Conservation (phyloP, 1,140 invertebrate species). For the Vanessa tameamea region DNA sequence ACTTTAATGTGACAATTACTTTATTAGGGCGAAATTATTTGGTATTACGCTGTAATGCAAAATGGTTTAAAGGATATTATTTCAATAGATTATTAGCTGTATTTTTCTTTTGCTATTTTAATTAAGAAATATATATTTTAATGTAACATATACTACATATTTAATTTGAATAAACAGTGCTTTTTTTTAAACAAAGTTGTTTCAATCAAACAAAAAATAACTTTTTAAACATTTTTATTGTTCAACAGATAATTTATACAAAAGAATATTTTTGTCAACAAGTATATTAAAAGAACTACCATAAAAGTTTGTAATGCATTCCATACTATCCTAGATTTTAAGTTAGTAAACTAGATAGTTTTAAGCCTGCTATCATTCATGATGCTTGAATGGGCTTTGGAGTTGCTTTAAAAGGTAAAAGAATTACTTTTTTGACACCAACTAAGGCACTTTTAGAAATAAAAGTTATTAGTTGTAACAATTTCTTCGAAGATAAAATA, state of each 20-base stretch:
- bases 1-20: slow-evolving; percentile 50
- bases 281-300: slow-evolving; percentile 43
- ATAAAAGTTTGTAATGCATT: slow-evolving; percentile 51
- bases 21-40: slow-evolving; percentile 60
- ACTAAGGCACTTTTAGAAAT: slow-evolving; percentile 58
- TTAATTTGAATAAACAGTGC: slow-evolving; percentile 80
- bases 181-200: slow-evolving; percentile 59
- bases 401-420: slow-evolving; percentile 54
- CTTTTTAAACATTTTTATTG: slow-evolving; percentile 50
- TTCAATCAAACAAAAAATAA: slow-evolving; percentile 21
- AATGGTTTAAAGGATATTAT: slow-evolving; percentile 74
- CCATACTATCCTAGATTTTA: slow-evolving; percentile 42
- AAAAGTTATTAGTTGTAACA: slow-evolving; percentile 52
- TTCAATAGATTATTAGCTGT: slow-evolving; percentile 78
- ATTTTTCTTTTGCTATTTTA: slow-evolving; percentile 77
- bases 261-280: slow-evolving; percentile 37
- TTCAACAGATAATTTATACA: slow-evolving; percentile 51
- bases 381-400: slow-evolving; percentile 62
- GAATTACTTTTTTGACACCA: slow-evolving; percentile 60
- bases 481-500: slow-evolving; percentile 50
- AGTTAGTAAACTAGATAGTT: neutral
- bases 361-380: slow-evolving; percentile 41
- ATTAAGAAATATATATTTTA: slow-evolving; percentile 79
- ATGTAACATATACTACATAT: slow-evolving; percentile 79
- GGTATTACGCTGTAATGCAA: slow-evolving; percentile 59